Conservation (phyloP, 2,113 vertebrate genomes). For the Tichodroma muraria region DNA sequence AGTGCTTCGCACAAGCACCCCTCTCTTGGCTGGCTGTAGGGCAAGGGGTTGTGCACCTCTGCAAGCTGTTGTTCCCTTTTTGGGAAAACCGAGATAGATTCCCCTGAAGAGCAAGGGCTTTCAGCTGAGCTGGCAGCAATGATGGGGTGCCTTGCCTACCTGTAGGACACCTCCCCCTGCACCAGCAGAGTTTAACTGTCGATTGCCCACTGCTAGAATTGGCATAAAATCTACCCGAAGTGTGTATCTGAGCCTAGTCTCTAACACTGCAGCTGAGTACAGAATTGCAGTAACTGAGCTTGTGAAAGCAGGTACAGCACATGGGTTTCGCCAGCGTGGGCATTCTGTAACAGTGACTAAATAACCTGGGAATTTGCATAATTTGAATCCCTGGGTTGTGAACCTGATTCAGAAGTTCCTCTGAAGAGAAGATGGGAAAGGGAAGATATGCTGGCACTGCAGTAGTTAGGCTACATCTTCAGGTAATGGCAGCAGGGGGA, state of each 20-base stretch:
- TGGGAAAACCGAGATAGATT: neutral
- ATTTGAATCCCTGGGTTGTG: neutral
- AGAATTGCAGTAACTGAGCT: neutral
- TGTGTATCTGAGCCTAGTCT: neutral
- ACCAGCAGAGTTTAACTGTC: neutral
- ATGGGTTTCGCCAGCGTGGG: neutral
- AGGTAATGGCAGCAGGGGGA: neutral
- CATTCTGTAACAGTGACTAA: neutral
- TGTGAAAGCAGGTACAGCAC: neutral
- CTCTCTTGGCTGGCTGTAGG: neutral
- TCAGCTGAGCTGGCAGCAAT: neutral
- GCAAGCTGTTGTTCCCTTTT: neutral
- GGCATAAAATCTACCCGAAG: neutral
- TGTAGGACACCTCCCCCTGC: neutral
- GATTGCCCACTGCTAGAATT: neutral
- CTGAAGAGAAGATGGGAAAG: neutral
- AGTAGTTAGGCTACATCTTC: neutral
- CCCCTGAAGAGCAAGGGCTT: neutral
- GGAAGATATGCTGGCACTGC: neutral
- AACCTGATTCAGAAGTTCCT: neutral
- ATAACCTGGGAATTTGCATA: neutral
- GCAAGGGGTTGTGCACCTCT: neutral
- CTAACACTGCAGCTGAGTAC: neutral
- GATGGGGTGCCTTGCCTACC: rapidly evolving
- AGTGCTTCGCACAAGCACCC: rapidly evolving